Conservation (phyloP, 2,113 vertebrate genomes). For the Oreochromis spilurus region DNA sequence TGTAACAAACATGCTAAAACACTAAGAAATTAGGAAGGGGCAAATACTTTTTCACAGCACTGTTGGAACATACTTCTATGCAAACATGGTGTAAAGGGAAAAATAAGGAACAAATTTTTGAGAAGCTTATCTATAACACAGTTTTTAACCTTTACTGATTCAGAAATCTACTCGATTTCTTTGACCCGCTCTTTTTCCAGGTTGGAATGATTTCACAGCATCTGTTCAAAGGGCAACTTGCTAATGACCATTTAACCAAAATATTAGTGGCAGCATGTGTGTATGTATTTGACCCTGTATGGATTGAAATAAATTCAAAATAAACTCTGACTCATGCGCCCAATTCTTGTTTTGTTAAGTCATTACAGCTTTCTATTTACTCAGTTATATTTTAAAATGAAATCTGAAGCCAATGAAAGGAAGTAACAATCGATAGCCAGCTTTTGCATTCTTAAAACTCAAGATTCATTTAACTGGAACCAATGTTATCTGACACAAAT, state of each 20-base stretch:
- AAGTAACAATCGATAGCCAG: not conserved
- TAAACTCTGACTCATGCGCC: not conserved
- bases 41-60: not conserved
- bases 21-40: not conserved
- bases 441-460: not conserved
- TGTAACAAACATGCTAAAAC: not conserved
- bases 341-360: not conserved
- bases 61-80: not conserved
- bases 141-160: not conserved
- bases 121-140: not conserved
- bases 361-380: not conserved
- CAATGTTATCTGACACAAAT: not conserved
- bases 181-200: not conserved
- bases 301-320: not conserved
- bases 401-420: not conserved
- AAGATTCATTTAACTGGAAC: not conserved
- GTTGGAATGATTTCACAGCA: not conserved
- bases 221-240: not conserved
- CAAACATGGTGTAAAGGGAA: not conserved
- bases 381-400: not conserved
- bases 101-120: not conserved
- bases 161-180: not conserved
- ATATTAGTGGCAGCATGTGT: not conserved
- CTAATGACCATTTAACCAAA: not conserved
- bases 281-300: not conserved